Base-by-base conservation (phyloP, 1,140 invertebrate genomes). In the Oscheius sp. region DNA sequence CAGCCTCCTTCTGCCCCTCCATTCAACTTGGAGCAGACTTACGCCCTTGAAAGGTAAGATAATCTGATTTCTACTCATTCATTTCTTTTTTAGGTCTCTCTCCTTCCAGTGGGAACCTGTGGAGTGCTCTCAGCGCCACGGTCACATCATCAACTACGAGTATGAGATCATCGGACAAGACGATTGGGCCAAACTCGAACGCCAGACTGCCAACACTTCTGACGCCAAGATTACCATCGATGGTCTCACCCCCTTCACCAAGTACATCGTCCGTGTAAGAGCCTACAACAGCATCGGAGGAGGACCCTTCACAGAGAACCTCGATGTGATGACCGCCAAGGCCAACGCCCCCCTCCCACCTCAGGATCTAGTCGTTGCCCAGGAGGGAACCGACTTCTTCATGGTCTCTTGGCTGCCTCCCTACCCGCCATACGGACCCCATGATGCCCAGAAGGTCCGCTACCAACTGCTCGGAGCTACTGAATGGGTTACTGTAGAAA, bases 321-420 rank as follows among this genome's bases (percentile, higher is more conserved):
- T 83, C 45, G 82, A 82, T 64, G 83, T 84, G 7, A 84, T 84
- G 83, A 83, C 83, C 18, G 80, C 83, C 3, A 84, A 84, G 59
- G 82, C 82, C 26, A 72, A 81, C 52, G 82, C 82, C 10, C 82
- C 82, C 26, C 77, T 83, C n/a, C 82, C 82, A 35, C 82, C 82
- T 10, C 82, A 83, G 68, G 82, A 83, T 68, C 62, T 83, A 46
- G 83, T 84, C n/a, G 82, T 83, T 52, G 83, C 79, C 34, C 82
- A 84, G 61, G 82, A 84, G 72, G 81, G 82, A 36, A 80, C 80
- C 38, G 77, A 82, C 52, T 82, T 80, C 76, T 81, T 79, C 65
- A 78, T 73, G 65, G 78, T 80, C 23, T 80, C 79, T n/a, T 80
- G 79, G 79, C 73, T 80, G 26, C 79, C 79, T 18, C 79, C 79